Evolutionary conservation across 2,797 vertebrate species (phyloP).

Genomic region (Cossypha polioptera): DNA sequence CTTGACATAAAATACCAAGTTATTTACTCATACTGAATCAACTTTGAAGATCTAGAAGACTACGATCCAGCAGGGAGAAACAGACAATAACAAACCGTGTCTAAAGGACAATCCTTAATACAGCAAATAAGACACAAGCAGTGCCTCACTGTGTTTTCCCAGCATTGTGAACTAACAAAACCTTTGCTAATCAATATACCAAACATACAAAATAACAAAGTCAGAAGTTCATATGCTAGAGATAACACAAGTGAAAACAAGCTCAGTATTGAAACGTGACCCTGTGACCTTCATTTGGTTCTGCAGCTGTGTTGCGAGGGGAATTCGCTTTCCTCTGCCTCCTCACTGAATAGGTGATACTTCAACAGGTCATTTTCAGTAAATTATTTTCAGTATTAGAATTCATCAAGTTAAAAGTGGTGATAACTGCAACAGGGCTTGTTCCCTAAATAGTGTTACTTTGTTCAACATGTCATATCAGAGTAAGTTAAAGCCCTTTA

Average conservation of each 20-base stretch:
- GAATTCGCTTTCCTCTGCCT: neutral
- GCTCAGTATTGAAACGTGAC: neutral
- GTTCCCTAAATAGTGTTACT: neutral
- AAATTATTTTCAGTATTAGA: constrained; percentile 1
- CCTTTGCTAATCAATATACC: neutral
- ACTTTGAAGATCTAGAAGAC: neutral
- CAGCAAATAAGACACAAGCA: neutral
- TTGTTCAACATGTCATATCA: constrained; percentile 19
- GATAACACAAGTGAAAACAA: neutral
- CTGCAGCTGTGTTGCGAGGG: neutral
- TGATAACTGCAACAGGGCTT: neutral
- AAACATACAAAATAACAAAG: neutral
- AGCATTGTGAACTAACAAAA: neutral
- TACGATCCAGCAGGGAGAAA: neutral
- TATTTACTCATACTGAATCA: neutral
- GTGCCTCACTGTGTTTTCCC: neutral
- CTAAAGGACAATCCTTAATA: neutral
- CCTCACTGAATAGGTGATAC: neutral
- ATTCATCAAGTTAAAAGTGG: neutral
- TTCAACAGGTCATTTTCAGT: neutral
- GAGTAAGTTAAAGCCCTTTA: neutral
- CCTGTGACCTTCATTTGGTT: neutral
- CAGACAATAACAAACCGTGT: neutral
- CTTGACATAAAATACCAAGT: neutral
- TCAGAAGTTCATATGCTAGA: neutral